A percentile compares a stretch with the other conserved stretches of the same genome.
Conservation (phyloP, 2,113 vertebrate genomes). For the Dissostichus mawsoni region DNA sequence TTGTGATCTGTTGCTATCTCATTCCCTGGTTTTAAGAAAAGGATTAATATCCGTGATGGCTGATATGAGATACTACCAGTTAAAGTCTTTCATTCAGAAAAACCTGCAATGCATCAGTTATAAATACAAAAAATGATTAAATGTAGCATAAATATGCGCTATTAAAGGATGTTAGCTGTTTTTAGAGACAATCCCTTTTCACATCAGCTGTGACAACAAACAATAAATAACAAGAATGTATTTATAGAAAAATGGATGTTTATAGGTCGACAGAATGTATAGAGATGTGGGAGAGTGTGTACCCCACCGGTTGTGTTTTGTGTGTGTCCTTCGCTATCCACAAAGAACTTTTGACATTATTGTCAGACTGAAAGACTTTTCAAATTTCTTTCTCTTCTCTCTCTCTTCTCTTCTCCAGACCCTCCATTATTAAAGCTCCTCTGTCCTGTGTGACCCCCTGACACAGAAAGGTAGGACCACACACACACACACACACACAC, state of each 20-base stretch:
- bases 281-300: slow-evolving; percentile 9
- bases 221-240: too few relatives aligned
- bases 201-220: neutral
- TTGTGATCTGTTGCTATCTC: neutral
- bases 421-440: slow-evolving; percentile 54
- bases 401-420: slow-evolving; percentile 58
- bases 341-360: slow-evolving; percentile 38
- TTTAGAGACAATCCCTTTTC: neutral
- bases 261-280: neutral
- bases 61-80: too few relatives aligned
- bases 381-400: slow-evolving; percentile 41
- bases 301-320: slow-evolving; percentile 3
- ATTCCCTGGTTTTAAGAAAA: neutral
- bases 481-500: slow-evolving; percentile 31
- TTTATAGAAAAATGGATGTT: neutral
- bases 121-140: neutral
- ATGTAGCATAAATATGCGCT: neutral
- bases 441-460: slow-evolving; percentile 70
- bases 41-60: neutral
- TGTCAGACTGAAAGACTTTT: slow-evolving; percentile 57
- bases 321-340: slow-evolving; percentile 20
- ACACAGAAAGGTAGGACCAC: slow-evolving; percentile 73
- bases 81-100: neutral
- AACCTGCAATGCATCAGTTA: neutral
- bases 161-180: neutral